phyloP scores from a whole-genome alignment of 2,888 invertebrate species.

The Fragum whitleyi region DNA sequence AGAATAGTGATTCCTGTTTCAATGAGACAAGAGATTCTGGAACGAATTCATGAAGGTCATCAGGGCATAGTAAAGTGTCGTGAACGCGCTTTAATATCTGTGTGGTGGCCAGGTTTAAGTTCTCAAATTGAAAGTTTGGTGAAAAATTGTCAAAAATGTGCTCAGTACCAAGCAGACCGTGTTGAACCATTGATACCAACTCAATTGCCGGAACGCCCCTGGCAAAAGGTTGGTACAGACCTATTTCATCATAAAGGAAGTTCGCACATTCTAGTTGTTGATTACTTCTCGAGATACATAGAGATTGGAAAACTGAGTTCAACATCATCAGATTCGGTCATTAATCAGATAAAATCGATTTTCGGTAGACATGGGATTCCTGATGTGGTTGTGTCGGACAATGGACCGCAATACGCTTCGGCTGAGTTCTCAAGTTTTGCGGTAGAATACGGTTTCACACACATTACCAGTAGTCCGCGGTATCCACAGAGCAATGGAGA shows the following conservation, averaged over 20 bases:
- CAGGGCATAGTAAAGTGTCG: conserved; percentile 64
- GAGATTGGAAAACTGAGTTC: conserved; percentile 51
- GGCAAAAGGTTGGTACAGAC: conserved; percentile 68
- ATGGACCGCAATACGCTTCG: conserved; percentile 46
- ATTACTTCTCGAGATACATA: conserved; percentile 62
- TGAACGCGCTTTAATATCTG: conserved; percentile 55
- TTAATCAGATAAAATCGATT: conserved; percentile 60
- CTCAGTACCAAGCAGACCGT: conserved; percentile 43
- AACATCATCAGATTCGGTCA: conserved; percentile 39
- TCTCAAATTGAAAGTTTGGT: conserved; percentile 41
- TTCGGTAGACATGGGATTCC: conserved; percentile 60
- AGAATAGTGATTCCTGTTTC: conserved; percentile 49
- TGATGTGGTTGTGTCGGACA: conserved; percentile 42
- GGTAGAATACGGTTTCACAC: conserved; percentile 48
- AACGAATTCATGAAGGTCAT: conserved; percentile 61
- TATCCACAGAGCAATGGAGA: conserved; percentile 57
- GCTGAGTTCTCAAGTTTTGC: conserved; percentile 47
- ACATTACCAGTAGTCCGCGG: conserved; percentile 51
- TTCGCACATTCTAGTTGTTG: conserved; percentile 59
- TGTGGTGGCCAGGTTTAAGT: conserved; percentile 64
- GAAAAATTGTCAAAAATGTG: conserved; percentile 56
- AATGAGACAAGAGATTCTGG: conserved; percentile 47
- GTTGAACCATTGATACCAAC: conserved; percentile 60
- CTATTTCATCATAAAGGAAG: conserved; percentile 63
- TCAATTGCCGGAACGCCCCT: conserved; percentile 64